Evolutionary conservation across 2,797 vertebrate genomes (phyloP), one percentile per base, ranked within the genome.

Genomic region (Picus viridis): DNA sequence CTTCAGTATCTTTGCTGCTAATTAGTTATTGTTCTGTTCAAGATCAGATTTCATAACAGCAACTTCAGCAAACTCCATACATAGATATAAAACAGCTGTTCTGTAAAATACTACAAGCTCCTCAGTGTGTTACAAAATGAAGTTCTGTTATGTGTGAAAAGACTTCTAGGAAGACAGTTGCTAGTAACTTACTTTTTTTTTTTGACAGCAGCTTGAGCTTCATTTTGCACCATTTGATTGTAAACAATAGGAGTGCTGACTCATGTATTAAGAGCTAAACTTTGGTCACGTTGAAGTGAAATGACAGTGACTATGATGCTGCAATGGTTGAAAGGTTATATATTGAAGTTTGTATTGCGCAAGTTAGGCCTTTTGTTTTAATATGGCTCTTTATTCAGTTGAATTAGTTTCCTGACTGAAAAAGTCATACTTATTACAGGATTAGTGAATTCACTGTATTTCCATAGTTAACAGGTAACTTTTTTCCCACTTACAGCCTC

Each of bases 321-420:
- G 27, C 53, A 54, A 8, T 54, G 22, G 2, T 64, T 78, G 23
- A 57, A 59, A 20, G n/a, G 7, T 39, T 88, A 34, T 0, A 0
- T 69, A 70, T 43, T 76, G n/a, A 82, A 51, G 26, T 73, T 72
- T 0, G 0, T 49, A 7, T 57, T 80, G 19, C 23, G 82, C 4
- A 49, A 26, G 9, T 79, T 63, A 16, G 0, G 6, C 5, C 4
- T 83, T 67, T 65, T 75, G 11, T 86, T 14, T 77, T 90, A 54
- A 47, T n/a, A 16, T 47, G 23, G 12, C 49, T 69, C 2, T 71
- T 81, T 20, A 19, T 68, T 80, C 6, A 71, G 1, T 19, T 59
- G 12, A 19, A 17, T 71, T 86, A 1, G 57, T 88, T n/a, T 72
- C 7, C 16, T 77, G 20, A 20, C 23, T 70, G 61, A 78, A 54